Evolutionary conservation across 2,797 vertebrate species (phyloP).

Genomic region (Falco columbarius): DNA sequence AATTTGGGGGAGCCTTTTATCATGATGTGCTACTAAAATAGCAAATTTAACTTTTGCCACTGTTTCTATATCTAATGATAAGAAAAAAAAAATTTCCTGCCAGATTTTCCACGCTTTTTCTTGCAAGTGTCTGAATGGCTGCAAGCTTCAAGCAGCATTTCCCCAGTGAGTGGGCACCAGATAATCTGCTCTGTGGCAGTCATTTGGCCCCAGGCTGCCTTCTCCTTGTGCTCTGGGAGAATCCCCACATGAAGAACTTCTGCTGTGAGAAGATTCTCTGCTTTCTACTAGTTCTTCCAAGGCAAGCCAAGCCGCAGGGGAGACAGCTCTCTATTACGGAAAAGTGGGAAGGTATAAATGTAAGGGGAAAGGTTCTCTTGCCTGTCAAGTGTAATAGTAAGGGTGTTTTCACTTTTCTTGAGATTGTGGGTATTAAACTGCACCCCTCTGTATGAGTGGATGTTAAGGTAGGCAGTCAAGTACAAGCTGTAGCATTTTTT

Average conservation of each 20-base stretch:
- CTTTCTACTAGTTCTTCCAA: background rate
- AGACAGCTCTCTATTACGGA: background rate
- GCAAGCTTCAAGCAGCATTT: background rate
- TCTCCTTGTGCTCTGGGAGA: background rate
- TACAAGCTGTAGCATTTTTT: background rate
- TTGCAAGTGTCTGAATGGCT: background rate
- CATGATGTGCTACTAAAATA: background rate
- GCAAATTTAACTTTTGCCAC: background rate
- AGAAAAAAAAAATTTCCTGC: background rate
- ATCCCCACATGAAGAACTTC: background rate
- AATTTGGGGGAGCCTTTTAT: background rate
- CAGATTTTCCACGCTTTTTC: background rate
- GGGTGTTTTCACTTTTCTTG: background rate
- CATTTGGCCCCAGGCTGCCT: background rate
- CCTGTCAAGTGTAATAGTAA: background rate
- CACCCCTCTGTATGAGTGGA: background rate
- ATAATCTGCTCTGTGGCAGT: background rate
- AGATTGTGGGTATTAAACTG: background rate
- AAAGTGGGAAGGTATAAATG: background rate
- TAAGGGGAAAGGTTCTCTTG: background rate
- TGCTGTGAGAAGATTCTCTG: background rate
- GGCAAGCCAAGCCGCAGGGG: background rate
- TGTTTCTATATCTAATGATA: background rate
- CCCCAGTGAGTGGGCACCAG: background rate
- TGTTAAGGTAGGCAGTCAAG: background rate